Base-by-base conservation (phyloP, 2,113 vertebrate genomes). In the Anseranas semipalmata region DNA sequence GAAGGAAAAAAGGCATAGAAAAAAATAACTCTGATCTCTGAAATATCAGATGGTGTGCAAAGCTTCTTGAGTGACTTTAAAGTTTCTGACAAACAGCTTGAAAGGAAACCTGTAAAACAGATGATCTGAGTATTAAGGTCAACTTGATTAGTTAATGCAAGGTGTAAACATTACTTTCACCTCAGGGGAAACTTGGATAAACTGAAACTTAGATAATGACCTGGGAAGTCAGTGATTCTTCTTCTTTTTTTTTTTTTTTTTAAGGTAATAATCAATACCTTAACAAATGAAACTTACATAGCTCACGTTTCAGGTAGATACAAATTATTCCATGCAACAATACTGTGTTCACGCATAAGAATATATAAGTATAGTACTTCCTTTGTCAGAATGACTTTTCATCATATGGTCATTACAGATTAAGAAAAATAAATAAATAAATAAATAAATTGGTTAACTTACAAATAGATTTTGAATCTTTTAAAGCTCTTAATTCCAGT, bases 181-280 rank as follows among this genome's bases (percentile, higher is more conserved):
- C 17, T 82, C 71, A 93, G 37, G 68, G 90, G 62, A 90, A 95
- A 85, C 92, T 91, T 90, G 37, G 55, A 45, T 86, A 96, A 95
- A 86, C 37, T 92, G 45, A 43, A 90, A 39, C 15, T 78, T 82
- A 85, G n/a, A 37, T 93, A 97, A 91, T 94, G 56, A 83, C 90
- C 81, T 87, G 71, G 52, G 90, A 96, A 95, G 75, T 81, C 41
- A 90, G 68, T 93, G 52, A 89, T 92, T 50, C 24, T 11, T 50
- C 13, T 21, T 50, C 24, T 46, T 50, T 28, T 37, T 11, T 59
- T n/a, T 35, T 50, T 67, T 74, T 35, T 46, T 60, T 8, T 2
- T 68, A 89, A 87, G 50, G 37, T 95, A 96, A 89, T 65, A 82
- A 91, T 59, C 62, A 95, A 89, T 78, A 89, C 12, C n/a, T 83